Base-by-base conservation (phyloP, 1,140 invertebrate species). In the Anoplophora glabripennis region DNA sequence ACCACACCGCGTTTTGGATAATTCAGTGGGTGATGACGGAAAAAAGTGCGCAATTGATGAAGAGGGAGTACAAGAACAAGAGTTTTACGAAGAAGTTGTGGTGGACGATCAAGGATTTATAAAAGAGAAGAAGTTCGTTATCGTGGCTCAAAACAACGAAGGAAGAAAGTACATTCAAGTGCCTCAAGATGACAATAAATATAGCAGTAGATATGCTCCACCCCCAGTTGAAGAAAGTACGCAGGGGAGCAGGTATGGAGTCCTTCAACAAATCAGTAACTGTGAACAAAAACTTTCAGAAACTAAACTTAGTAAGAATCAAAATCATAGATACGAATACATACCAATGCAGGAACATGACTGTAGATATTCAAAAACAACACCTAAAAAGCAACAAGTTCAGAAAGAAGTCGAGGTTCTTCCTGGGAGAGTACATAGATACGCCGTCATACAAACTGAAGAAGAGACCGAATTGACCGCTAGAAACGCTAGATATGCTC, bases 391-490 rank as follows among this genome's bases (percentile, higher is more conserved):
- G 9, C 45, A 40, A 8, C 49, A 54, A 17, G 57, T 59, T 56
- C 76, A 76, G 54, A 82, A 84, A 72, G 83, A 84, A 10, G 79
- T 84, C 5, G 83, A 83, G 63, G 81, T 81, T 49, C 80, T 82
- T 4, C 83, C 84, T 54, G 83, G 82, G 10, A 35, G 59, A 11
- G 47, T 66, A 9, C 57, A 66, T 17, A 78, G 83, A 57, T 86
- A 86, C 67, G 83, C 83, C 0, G 80, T 84, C 15, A 83, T 86
- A 18, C 81, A 68, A 40, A 35, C 60, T 9, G 73, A 75, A 57
- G 28, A 64, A 47, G 64, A 68, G 41, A 60, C 61, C 10, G 59
- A 61, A 54, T 33, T 67, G n/a, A 45, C 34, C 17, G 38, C 41
- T n/a, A 63, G 59, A 45, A 72, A 66, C 17, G 73, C 70, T 12